These are phyloP conservation scores for Parapristionchus giblindavisi DNA, from an alignment of 2,888 invertebrate species.

Conservation along the genomic window DNA sequence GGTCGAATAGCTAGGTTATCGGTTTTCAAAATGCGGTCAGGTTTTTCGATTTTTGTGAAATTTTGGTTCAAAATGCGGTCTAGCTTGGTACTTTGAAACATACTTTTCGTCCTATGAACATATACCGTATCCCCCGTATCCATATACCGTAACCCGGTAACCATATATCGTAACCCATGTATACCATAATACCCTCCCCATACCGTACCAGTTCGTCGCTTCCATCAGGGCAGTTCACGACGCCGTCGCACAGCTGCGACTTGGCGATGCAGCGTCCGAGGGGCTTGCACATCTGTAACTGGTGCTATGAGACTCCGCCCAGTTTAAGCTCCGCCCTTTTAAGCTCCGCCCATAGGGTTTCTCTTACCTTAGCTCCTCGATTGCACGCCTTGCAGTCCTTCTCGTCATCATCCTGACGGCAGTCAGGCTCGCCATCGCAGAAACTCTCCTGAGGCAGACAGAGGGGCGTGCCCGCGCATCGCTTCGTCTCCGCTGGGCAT, in stretches of 20 bases:
- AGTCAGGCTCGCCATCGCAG: constrained; percentile 53
- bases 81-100: too few relatives aligned
- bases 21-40: too few relatives aligned
- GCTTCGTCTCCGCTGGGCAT: constrained; percentile 1
- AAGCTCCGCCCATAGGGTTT: too few relatives aligned
- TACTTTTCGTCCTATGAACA: neutral
- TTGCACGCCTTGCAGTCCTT: constrained; percentile 46
- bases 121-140: neutral
- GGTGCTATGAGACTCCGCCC: constrained; percentile 17
- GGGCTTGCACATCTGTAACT: too few relatives aligned
- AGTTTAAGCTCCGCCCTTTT: too few relatives aligned
- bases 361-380: constrained; percentile 45
- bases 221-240: constrained; percentile 49
- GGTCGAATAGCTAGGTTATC: neutral
- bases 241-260: constrained; percentile 48
- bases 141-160: neutral
- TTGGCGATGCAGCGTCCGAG: constrained; percentile 39
- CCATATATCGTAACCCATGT: neutral
- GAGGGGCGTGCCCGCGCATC: constrained; percentile 12
- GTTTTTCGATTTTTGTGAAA: too few relatives aligned
- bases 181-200: neutral
- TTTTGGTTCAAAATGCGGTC: too few relatives aligned
- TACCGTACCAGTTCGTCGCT: constrained; percentile 37
- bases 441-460: constrained; percentile 44
- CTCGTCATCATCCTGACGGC: constrained; percentile 50